Conservation (phyloP, 2,113 vertebrate genomes). For the Lycaon pictus region DNA sequence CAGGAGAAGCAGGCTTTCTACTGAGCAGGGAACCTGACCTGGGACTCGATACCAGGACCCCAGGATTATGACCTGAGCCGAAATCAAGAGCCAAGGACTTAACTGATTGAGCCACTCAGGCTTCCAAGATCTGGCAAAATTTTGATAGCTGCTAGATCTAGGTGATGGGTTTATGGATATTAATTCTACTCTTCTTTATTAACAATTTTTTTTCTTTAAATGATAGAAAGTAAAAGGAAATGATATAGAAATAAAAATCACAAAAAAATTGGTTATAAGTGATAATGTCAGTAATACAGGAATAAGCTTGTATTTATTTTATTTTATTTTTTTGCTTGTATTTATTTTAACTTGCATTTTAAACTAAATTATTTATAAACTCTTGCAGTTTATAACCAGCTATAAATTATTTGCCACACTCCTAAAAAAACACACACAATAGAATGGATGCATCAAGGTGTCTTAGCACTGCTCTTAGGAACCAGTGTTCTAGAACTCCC, state of each 20-base stretch:
- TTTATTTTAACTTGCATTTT: slow-evolving; percentile 15
- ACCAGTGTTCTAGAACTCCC: slow-evolving; percentile 16
- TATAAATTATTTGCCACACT: not conserved
- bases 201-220: not conserved
- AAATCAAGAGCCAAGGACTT: not conserved
- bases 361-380: not conserved
- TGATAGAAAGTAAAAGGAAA: not conserved
- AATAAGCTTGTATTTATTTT: slow-evolving; percentile 13
- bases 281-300: not conserved
- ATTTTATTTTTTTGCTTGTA: not conserved
- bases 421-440: not conserved
- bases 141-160: not conserved
- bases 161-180: not conserved
- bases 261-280: slow-evolving; percentile 20
- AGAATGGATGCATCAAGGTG: not conserved
- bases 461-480: slow-evolving; percentile 32
- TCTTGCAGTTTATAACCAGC: slow-evolving; percentile 11
- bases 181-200: not conserved
- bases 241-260: slow-evolving; percentile 40
- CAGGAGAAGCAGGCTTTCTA: too few species aligned
- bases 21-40: too few species aligned
- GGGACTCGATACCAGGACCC: not conserved
- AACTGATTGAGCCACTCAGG: not conserved
- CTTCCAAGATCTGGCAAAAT: not conserved
- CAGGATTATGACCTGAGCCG: not conserved